Base-by-base conservation (phyloP, 2,888 invertebrate genomes). In the Nowickia ferox region DNA sequence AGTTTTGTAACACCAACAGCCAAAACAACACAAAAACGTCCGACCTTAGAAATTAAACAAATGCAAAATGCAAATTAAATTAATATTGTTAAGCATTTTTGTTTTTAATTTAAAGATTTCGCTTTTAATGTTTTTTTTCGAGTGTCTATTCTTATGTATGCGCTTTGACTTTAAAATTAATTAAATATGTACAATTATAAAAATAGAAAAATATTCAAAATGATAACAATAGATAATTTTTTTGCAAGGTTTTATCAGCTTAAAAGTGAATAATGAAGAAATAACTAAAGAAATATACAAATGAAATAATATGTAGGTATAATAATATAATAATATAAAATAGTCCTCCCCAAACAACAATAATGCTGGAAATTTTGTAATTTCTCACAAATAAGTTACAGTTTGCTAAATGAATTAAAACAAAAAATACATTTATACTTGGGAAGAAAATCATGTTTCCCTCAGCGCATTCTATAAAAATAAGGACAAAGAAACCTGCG, bases 361-460 rank as follows among this genome's bases (percentile, higher is more conserved):
- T 8, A 74, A 63, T 78, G 74, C 66, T 66, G 13, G 5, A 77
- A 59, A 65, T 48, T 74, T 72, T 40, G 5, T 63, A 44, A 30
- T 42, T 19, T 51, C 44, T 46, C 19, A 19, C 44, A 53, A 44
- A 15, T 57, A 13, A 57, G 22, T 72, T 55, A 44, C 8, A 40
- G 10, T 19, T 59, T 19, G 22, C 38, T 48, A 61, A 77, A 51
- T 44, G 19, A 66, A 65, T 53, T 19, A 48, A 53, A 55, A n/a
- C n/a, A n/a, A 74, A 51, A 42, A 6, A 11, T 15, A 57, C 3
- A 55, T 30, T 30, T 30, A 30, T 22, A 30, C 0, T 0, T 30
- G 30, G 6, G 17, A 46, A 38, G 0, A 9, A 15, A 66, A 88
- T 53, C 8, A 91, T 91, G 91, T 90, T 89, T 86, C 87, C 91